These are phyloP conservation scores for Andricus quercusramuli DNA, from an alignment of 2,888 invertebrate species.

Conservation along the genomic window DNA sequence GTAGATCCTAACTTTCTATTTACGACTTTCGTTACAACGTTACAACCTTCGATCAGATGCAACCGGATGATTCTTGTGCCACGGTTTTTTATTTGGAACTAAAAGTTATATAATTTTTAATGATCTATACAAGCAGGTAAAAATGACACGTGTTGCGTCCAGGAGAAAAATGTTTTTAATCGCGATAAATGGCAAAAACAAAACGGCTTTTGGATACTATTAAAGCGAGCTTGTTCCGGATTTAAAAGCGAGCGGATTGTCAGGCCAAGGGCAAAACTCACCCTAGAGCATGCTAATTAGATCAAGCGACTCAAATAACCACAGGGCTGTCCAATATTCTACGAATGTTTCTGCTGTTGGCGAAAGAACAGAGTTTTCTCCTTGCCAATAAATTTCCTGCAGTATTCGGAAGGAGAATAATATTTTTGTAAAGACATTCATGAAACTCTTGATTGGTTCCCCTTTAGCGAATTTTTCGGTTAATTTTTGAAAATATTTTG, in stretches of 20 bases:
- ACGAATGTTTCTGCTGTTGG: constrained; percentile 56
- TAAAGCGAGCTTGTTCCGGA: constrained; percentile 50
- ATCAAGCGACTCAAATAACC: constrained; percentile 72
- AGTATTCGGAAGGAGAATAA: background rate
- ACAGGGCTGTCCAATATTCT: constrained; percentile 73
- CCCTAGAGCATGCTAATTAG: constrained; percentile 74
- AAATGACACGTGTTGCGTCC: background rate
- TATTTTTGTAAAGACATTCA: background rate
- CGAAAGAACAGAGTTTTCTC: constrained; percentile 45
- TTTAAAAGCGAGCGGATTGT: constrained; percentile 63
- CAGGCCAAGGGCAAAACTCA: constrained; percentile 71
- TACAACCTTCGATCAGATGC: constrained; percentile 6
- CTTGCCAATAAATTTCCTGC: constrained; percentile 25
- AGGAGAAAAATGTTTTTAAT: background rate
- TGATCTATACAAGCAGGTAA: background rate
- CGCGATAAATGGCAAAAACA: background rate
- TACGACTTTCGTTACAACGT: background rate
- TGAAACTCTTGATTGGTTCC: background rate
- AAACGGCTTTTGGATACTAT: background rate
- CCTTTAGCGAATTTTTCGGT: background rate
- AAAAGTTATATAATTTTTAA: background rate
- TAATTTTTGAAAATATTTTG: background rate
- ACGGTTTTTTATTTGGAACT: background rate
- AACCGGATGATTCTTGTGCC: background rate
- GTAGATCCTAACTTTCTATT: too few relatives aligned